Evolutionary conservation across 2,113 vertebrate genomes (phyloP).

Genomic region (Arizona elegans): DNA sequence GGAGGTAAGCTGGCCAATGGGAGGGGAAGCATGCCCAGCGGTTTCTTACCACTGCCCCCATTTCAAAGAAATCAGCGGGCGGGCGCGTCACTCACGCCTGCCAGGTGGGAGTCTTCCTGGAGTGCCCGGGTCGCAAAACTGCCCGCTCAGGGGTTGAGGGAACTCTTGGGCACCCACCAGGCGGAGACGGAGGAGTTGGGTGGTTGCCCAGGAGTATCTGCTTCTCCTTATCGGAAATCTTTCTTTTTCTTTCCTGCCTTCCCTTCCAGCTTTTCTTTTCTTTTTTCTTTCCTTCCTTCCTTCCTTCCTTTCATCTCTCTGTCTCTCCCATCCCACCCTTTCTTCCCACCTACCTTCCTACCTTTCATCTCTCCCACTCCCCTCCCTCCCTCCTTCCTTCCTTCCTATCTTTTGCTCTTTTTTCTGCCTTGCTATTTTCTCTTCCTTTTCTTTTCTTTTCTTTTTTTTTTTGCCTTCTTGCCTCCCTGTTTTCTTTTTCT

Average conservation of each 20-base stretch:
- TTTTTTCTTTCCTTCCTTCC: not conserved
- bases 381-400: too few species aligned
- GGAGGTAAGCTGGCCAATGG: conserved; percentile 19
- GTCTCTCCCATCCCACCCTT: too few species aligned
- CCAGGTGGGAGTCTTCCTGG: not conserved
- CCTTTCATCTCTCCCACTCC: not conserved
- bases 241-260: not conserved
- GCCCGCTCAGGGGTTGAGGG: not conserved
- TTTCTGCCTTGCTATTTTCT: not conserved
- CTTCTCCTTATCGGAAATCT: not conserved
- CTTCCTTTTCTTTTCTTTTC: not conserved
- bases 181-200: not conserved
- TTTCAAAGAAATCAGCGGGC: conserved; percentile 84
- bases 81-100: not conserved
- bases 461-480: too few species aligned
- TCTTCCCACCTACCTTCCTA: too few species aligned
- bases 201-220: not conserved
- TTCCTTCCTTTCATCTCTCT: not conserved
- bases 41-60: conserved; percentile 72
- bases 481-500: not conserved
- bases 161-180: not conserved
- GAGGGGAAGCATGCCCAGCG: not conserved
- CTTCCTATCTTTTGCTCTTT: not conserved
- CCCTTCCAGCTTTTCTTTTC: not conserved
- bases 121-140: too few species aligned